Base-by-base conservation (phyloP, 2,888 invertebrate genomes). In the Stenoptilia bipunctidactyla region DNA sequence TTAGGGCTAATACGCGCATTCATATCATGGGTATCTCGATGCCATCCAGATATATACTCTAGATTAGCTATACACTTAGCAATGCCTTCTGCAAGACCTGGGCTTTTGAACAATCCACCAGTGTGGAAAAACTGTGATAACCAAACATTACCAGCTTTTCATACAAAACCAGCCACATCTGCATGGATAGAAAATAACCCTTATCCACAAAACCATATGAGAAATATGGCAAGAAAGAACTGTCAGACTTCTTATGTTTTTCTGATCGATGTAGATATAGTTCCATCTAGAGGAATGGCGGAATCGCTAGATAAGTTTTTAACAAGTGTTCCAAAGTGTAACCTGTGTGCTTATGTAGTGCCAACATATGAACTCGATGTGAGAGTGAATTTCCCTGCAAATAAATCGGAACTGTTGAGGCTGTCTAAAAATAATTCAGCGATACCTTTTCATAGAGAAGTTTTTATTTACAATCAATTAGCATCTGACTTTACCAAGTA, bases 381-480 rank as follows among this genome's bases (percentile, higher is more conserved):
- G 42, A 85, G 92, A 42, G 92, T 92, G 1, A 85, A 86, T 37
- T 93, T 94, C 61, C 96, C 96, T 0, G 72, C 84, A 10, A 92
- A 92, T 58, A 95, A 95, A 70, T 87, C 89, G 13, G 92, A 92
- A 52, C 72, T 96, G 42, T 75, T 94, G 39, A 79, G 92, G 40
- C 73, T 95, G 45, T 90, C 92, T 1, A 89, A 86, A 55, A 92
- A 92, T 57, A 93, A 92, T 39, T 73, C 94, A 37, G 95, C 95
- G 0, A 86, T 94, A 65, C 95, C 95, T 0, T 96, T 96, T 63
- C 96, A 96, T 66, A 90, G 93, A 56, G 94, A 94, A 73, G 93
- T 96, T 45, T 96, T 96, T 68, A 93, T 94, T 54, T 93, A 93
- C 67, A 96, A 96, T 67, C 96, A 96, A 68, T 94, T 88, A 59